Evolutionary conservation across 2,113 vertebrate genomes (phyloP).

Genomic region (Oryzias celebensis): DNA sequence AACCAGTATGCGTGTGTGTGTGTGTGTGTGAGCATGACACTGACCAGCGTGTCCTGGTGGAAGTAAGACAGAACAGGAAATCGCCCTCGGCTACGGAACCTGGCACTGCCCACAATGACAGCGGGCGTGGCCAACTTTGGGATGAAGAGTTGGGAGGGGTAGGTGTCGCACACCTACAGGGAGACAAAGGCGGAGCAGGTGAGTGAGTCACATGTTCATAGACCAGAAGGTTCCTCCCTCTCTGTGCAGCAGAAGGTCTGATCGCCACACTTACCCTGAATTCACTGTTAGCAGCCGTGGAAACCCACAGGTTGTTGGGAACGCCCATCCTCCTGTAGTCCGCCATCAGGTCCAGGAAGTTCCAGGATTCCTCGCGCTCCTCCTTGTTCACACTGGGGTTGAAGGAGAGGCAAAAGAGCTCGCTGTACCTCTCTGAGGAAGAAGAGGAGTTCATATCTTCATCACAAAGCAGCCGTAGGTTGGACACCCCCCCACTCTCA

Average conservation of each 20-base stretch:
- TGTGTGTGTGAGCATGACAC: slow-evolving; percentile 32
- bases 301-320: slow-evolving; percentile 87
- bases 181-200: no score
- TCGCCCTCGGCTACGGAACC: slow-evolving; percentile 91
- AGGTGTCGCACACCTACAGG: slow-evolving; percentile 90
- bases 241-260: no score
- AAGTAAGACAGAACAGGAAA: slow-evolving; percentile 94
- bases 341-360: slow-evolving; percentile 79
- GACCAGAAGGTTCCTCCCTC: no score
- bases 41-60: slow-evolving; percentile 87
- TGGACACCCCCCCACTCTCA: no score
- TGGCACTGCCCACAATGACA: slow-evolving; percentile 89
- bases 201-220: no score
- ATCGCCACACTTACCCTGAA: slow-evolving; percentile 81
- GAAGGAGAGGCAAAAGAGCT: slow-evolving; percentile 94
- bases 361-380: slow-evolving; percentile 90
- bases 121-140: slow-evolving; percentile 87
- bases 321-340: slow-evolving; percentile 93
- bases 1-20: no score
- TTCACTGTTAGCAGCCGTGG: slow-evolving; percentile 88
- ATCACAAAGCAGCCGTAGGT: background rate
- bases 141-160: slow-evolving; percentile 89
- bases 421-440: slow-evolving; percentile 86
- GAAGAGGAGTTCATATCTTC: background rate
- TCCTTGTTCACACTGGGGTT: slow-evolving; percentile 91